Conservation (phyloP, 2,797 vertebrate genomes). For the Jordanella pulchra region DNA sequence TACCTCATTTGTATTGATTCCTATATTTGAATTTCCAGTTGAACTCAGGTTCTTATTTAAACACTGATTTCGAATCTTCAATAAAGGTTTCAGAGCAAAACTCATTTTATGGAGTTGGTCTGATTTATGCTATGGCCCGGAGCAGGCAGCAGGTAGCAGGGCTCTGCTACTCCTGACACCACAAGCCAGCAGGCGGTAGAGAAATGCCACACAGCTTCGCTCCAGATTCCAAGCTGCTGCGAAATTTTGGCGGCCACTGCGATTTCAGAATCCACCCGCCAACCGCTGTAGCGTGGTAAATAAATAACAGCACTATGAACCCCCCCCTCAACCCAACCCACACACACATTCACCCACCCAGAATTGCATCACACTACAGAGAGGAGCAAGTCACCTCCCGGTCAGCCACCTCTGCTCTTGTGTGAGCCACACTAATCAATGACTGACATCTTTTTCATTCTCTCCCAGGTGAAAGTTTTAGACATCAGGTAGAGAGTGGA, state of each 20-base stretch:
- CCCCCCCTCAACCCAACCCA: slow-evolving; percentile 16
- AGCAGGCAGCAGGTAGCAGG: slow-evolving; percentile 80
- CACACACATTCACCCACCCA: background rate
- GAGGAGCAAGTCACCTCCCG: slow-evolving; percentile 63
- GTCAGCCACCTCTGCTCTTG: slow-evolving; percentile 64
- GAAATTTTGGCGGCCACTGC: slow-evolving; percentile 78
- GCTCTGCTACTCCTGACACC: slow-evolving; percentile 75
- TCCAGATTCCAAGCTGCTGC: slow-evolving; percentile 74
- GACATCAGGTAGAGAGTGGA: slow-evolving; percentile 54
- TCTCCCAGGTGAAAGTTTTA: slow-evolving; percentile 74
- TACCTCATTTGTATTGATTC: background rate
- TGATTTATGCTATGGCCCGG: slow-evolving; percentile 55
- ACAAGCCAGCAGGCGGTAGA: slow-evolving; percentile 73
- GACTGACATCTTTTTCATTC: slow-evolving; percentile 71
- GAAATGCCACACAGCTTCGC: slow-evolving; percentile 82
- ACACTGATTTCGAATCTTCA: background rate
- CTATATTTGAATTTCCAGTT: background rate
- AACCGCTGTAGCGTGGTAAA: slow-evolving; percentile 51
- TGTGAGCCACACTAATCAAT: slow-evolving; percentile 64
- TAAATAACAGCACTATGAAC: slow-evolving; percentile 60
- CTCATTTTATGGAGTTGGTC: slow-evolving; percentile 15
- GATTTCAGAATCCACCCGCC: slow-evolving; percentile 57
- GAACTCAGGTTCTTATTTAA: background rate
- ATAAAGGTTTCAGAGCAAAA: background rate
- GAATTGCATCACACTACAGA: slow-evolving; percentile 70